phyloP scores from a whole-genome alignment of 1,140 invertebrate genomes.

The Bombus turneri region DNA sequence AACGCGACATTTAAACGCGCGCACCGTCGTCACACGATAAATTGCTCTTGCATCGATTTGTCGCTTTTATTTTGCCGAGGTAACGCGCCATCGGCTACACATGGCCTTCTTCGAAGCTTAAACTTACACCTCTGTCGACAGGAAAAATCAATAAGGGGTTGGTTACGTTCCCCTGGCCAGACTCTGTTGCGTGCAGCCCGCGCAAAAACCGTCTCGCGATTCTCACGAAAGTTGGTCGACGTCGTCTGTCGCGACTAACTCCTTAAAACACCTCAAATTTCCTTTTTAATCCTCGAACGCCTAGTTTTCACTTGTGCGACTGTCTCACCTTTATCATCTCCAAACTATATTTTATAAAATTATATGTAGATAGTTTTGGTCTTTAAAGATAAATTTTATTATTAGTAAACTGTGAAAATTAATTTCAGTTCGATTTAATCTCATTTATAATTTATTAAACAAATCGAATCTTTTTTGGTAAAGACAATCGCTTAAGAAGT shows the following conservation, averaged over 20 bases:
- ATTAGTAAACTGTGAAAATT: no score
- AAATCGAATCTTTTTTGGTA: no score
- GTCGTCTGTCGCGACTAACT: not conserved
- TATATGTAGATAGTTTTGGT: no score
- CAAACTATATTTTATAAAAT: no score
- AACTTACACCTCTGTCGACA: conserved; percentile 36
- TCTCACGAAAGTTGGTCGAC: not conserved
- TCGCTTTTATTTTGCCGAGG: conserved; percentile 33
- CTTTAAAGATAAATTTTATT: no score
- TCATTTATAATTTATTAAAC: no score
- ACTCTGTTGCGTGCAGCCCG: conserved; percentile 24
- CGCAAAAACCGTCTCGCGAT: not conserved
- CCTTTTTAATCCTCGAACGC: no score
- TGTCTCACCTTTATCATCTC: no score
- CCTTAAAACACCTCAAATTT: not conserved
- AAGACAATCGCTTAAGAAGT: no score
- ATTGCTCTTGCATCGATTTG: conserved; percentile 51
- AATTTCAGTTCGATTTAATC: no score
- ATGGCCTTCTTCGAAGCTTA: conserved; percentile 45
- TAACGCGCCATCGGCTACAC: not conserved
- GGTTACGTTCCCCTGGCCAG: not conserved
- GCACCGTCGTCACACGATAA: not conserved
- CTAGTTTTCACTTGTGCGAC: no score
- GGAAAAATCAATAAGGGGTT: conserved; percentile 55
- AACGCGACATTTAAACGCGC: not conserved